Evolutionary conservation across 1,140 invertebrate genomes (phyloP).

Genomic region (Brachionus angularis): DNA sequence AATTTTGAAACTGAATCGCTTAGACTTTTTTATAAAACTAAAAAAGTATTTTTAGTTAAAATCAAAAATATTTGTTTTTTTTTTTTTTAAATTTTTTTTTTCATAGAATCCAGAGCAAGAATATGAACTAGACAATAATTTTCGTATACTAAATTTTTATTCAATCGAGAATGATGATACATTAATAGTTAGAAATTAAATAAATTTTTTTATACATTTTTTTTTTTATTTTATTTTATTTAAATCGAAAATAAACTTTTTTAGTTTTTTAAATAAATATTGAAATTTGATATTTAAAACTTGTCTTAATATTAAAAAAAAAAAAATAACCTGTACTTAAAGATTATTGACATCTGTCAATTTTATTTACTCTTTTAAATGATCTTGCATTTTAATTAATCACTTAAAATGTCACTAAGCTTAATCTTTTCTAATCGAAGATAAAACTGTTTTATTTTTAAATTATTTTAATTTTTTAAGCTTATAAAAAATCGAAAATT

Average conservation of each 20-base stretch:
- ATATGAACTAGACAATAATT: conserved; percentile 72
- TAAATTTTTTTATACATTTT: no score
- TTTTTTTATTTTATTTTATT: no score
- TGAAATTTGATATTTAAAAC: conserved; percentile 21
- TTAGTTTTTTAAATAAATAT: conserved; percentile 30
- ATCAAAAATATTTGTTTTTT: not conserved
- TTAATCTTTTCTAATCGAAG: no score
- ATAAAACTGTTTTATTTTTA: no score
- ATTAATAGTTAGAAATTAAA: conserved; percentile 55
- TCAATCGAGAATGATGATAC: conserved; percentile 77
- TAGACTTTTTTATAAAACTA: conserved; percentile 46
- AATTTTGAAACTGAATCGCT: conserved; percentile 59
- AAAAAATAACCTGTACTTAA: no score
- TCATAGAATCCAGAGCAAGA: conserved; percentile 62
- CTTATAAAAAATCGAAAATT: no score
- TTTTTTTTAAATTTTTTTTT: not conserved
- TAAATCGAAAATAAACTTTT: not conserved
- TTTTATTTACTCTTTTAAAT: no score
- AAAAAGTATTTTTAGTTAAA: not conserved
- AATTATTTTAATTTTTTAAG: no score
- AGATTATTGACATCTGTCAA: no score
- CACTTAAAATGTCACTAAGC: no score
- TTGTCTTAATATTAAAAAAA: no score
- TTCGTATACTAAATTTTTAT: conserved; percentile 74
- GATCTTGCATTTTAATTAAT: no score